Conservation (phyloP, 2,888 invertebrate genomes). For the Euproctis similis region DNA sequence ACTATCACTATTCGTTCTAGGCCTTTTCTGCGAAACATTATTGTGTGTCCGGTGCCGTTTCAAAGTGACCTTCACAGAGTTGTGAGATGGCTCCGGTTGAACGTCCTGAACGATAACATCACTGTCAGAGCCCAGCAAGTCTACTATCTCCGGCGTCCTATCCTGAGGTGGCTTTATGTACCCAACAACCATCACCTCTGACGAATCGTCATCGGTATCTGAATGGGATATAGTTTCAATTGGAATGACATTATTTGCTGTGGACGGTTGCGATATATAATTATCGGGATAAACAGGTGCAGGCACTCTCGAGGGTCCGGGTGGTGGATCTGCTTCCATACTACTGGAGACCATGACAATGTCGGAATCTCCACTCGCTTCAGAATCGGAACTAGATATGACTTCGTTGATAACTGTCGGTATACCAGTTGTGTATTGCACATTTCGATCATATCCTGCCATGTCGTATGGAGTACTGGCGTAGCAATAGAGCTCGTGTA, state of each 20-base stretch:
- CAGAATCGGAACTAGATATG: conserved; percentile 46
- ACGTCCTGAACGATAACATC: conserved; percentile 59
- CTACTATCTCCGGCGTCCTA: conserved; percentile 80
- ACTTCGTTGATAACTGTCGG: conserved; percentile 76
- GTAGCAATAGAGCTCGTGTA: conserved; percentile 91
- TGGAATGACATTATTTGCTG: conserved; percentile 42
- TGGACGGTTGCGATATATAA: conserved; percentile 35
- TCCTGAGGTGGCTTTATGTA: conserved; percentile 80
- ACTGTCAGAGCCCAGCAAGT: conserved; percentile 75
- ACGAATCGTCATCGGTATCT: conserved; percentile 65
- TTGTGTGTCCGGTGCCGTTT: conserved; percentile 25
- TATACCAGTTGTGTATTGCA: conserved; percentile 78
- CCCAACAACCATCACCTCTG: conserved; percentile 78
- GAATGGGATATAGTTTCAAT: conserved; percentile 68
- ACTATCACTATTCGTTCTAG: conserved; percentile 35
- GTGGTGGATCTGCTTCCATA: conserved; percentile 19
- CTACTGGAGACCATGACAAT: conserved; percentile 26
- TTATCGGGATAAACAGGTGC: conserved; percentile 42
- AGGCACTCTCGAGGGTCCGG: conserved; percentile 24
- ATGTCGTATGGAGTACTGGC: conserved; percentile 91
- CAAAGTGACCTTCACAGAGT: conserved; percentile 41
- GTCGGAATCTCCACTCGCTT: conserved; percentile 28
- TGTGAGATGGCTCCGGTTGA: conserved; percentile 24
- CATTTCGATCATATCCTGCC: conserved; percentile 84
- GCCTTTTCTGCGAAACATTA: conserved; percentile 6